Conservation (phyloP, 2,797 vertebrate genomes). For the Microhierax caerulescens region DNA sequence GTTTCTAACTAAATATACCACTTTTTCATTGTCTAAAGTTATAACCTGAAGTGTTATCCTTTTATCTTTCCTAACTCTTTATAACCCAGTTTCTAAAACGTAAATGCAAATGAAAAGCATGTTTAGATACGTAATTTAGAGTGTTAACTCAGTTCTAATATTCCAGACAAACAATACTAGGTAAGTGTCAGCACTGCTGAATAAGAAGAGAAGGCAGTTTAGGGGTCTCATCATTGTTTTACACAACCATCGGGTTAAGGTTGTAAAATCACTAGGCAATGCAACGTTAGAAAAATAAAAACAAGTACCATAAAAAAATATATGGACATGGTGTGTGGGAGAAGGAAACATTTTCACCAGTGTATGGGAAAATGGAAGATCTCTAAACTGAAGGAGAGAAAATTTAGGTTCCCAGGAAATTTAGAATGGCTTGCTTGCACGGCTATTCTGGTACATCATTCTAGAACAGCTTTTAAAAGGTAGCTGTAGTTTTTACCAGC, state of each 20-base stretch:
- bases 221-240: neutral
- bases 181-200: neutral
- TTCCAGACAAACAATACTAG: neutral
- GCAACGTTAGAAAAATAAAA: neutral
- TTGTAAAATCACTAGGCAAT: neutral
- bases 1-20: neutral
- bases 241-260: neutral
- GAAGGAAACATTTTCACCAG: neutral
- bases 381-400: neutral
- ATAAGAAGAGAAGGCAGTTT: neutral
- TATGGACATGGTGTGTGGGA: neutral
- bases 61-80: neutral
- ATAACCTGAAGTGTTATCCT: neutral
- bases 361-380: neutral
- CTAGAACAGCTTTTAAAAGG: neutral
- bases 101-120: neutral
- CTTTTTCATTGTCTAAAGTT: neutral
- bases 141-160: neutral
- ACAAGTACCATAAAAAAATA: neutral
- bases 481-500: neutral
- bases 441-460: neutral
- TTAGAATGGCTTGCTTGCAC: neutral
- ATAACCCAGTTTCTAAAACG: neutral
- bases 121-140: neutral
- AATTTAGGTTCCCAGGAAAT: neutral